Evolutionary conservation across 2,113 vertebrate species (phyloP).

Genomic region (Corythoichthys intestinalis): DNA sequence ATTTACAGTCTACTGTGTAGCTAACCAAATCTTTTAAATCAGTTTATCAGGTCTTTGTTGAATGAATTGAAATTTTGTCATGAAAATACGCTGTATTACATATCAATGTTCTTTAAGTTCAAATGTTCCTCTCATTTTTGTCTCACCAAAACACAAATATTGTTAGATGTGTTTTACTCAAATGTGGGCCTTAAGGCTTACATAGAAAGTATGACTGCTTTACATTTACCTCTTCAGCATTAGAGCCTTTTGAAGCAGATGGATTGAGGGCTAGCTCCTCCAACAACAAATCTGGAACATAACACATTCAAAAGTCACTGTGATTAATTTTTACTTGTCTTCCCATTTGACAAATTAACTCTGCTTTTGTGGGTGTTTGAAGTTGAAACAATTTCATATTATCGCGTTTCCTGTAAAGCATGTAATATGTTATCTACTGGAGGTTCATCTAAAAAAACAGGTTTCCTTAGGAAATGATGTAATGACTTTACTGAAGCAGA

Average conservation of each 20-base stretch:
- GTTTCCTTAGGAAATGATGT: conserved; percentile 53
- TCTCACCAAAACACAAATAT: no score
- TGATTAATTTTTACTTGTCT: not conserved
- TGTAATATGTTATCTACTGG: not conserved
- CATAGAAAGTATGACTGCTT: no score
- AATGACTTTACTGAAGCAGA: conserved; percentile 46
- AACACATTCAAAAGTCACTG: not conserved
- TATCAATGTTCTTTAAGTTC: no score
- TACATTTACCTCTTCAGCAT: conserved; percentile 22
- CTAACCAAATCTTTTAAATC: no score
- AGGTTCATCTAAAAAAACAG: conserved; percentile 7
- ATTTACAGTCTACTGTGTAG: no score
- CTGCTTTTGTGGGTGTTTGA: not conserved
- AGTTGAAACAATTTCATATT: not conserved
- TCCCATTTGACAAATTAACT: not conserved
- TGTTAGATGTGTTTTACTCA: no score
- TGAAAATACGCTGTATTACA: no score
- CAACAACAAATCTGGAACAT: conserved; percentile 63
- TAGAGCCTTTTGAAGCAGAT: conserved; percentile 3
- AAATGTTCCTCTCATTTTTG: no score
- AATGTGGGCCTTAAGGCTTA: no score
- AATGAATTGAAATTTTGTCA: no score
- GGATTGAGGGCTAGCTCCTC: conserved; percentile 60
- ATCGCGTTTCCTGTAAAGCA: conserved; percentile 4
- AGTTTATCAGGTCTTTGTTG: no score